Evolutionary conservation across 2,797 vertebrate genomes (phyloP).

Genomic region (Lateolabrax maculatus): DNA sequence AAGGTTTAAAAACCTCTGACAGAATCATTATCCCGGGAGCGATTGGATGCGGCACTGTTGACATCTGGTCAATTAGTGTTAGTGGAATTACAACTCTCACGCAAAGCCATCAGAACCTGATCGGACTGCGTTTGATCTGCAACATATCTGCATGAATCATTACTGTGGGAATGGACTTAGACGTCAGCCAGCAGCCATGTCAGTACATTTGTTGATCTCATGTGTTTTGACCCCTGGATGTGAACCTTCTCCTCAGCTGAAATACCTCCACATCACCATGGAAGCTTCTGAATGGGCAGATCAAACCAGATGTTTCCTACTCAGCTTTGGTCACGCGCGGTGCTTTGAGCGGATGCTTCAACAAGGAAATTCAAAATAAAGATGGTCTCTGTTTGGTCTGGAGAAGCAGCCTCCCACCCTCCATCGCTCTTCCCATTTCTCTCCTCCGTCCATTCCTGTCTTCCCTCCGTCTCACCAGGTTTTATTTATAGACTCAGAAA

Average conservation of each 20-base stretch:
- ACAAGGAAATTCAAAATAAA: constrained; percentile 5
- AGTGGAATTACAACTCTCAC: constrained; percentile 22
- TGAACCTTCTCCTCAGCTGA: constrained; percentile 45
- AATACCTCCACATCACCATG: constrained; percentile 38
- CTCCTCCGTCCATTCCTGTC: constrained; percentile 32
- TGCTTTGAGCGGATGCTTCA: constrained; percentile 13
- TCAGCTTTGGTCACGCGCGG: constrained; percentile 22
- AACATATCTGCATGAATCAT: constrained; percentile 64
- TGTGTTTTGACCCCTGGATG: constrained; percentile 47
- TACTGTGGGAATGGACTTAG: constrained; percentile 18
- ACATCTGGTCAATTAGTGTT: constrained; percentile 13
- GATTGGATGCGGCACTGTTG: constrained; percentile 21
- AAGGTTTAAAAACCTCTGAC: constrained; percentile 10
- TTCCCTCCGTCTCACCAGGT: constrained; percentile 61
- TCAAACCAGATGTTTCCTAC: constrained; percentile 25
- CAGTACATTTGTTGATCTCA: constrained; percentile 25
- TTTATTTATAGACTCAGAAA: constrained; percentile 80
- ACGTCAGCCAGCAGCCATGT: constrained; percentile 43
- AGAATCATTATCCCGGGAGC: constrained; percentile 17
- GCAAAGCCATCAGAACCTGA: constrained; percentile 50
- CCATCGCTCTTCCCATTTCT: constrained; percentile 24
- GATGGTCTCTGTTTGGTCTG: not conserved
- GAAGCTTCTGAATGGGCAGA: constrained; percentile 25
- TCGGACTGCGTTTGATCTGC: constrained; percentile 42
- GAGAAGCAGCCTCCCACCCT: constrained; percentile 30